Percentiles rank a stretch among this genome's conserved stretches.
phyloP scores from a whole-genome alignment of 2,888 invertebrate species.

The Lobophora halterata region DNA sequence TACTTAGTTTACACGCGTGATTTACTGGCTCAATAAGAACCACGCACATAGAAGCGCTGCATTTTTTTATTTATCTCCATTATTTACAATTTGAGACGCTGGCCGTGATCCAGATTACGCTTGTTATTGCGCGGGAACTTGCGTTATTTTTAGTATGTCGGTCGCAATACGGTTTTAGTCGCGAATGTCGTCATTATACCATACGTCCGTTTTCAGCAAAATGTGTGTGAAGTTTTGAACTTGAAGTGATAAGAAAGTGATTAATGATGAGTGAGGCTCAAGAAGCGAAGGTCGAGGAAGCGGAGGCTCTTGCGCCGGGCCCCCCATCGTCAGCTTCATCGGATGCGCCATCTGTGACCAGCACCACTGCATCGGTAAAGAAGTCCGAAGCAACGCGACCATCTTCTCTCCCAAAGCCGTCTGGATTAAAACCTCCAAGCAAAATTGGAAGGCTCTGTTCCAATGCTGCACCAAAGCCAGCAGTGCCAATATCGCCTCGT shows the following conservation, averaged over 20 bases:
- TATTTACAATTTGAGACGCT: conserved; percentile 62
- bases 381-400: conserved; percentile 57
- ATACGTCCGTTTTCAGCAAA: conserved; percentile 42
- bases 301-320: conserved; percentile 44
- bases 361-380: conserved; percentile 53
- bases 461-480: conserved; percentile 83
- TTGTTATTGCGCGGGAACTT: conserved; percentile 75
- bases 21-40: conserved; percentile 10
- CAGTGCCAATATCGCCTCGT: conserved; percentile 82
- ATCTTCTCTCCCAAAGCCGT: conserved; percentile 75
- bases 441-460: conserved; percentile 86
- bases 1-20: conserved; percentile 24
- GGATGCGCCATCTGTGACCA: conserved; percentile 55
- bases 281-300: conserved; percentile 46
- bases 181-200: conserved; percentile 43
- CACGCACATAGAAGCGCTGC: conserved; percentile 25
- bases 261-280: conserved; percentile 67
- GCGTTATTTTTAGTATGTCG: conserved; percentile 74
- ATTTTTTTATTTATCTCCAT: conserved; percentile 45
- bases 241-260: conserved; percentile 46
- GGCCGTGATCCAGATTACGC: conserved; percentile 79
- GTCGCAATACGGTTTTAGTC: conserved; percentile 56
- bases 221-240: conserved; percentile 37
- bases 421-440: conserved; percentile 83
- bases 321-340: conserved; percentile 58